Conservation (phyloP, 1,140 invertebrate species). For the Pseudomyrmex pallidus region DNA sequence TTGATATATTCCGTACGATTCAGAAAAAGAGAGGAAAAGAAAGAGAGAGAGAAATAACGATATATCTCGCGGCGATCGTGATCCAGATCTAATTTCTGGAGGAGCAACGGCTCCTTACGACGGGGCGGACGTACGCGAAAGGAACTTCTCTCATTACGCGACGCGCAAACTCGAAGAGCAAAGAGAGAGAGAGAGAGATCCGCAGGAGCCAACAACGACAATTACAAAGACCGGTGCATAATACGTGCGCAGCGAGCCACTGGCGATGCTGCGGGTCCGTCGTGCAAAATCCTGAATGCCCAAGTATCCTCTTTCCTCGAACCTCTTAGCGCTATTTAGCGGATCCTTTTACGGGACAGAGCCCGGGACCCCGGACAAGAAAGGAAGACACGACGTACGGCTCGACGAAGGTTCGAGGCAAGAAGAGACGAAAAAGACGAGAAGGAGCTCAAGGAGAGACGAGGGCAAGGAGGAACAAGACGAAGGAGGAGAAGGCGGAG, state of each 20-base stretch:
- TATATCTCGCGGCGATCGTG: background rate
- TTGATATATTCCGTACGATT: background rate
- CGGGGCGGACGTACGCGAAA: background rate
- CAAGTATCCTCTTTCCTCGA: constrained; percentile 79
- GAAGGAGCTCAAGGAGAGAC: constrained; percentile 23
- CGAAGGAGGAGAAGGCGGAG: constrained; percentile 53
- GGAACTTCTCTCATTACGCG: constrained; percentile 58
- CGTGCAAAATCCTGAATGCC: constrained; percentile 76
- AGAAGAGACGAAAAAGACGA: constrained; percentile 70
- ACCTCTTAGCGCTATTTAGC: constrained; percentile 81
- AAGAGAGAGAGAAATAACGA: background rate
- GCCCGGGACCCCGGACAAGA: constrained; percentile 72
- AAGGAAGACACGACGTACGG: constrained; percentile 73
- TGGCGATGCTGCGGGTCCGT: constrained; percentile 23
- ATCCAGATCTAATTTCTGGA: constrained; percentile 36
- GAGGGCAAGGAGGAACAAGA: constrained; percentile 14
- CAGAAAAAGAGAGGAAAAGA: no score
- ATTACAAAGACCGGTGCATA: constrained; percentile 47
- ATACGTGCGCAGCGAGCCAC: constrained; percentile 34
- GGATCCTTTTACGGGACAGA: constrained; percentile 81
- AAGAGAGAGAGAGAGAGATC: background rate
- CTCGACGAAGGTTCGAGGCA: constrained; percentile 56
- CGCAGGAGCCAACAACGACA: constrained; percentile 23
- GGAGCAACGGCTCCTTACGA: background rate
- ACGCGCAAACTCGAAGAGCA: constrained; percentile 3